Evolutionary conservation across 2,888 invertebrate species (phyloP).

Genomic region (Acleris sparsana): DNA sequence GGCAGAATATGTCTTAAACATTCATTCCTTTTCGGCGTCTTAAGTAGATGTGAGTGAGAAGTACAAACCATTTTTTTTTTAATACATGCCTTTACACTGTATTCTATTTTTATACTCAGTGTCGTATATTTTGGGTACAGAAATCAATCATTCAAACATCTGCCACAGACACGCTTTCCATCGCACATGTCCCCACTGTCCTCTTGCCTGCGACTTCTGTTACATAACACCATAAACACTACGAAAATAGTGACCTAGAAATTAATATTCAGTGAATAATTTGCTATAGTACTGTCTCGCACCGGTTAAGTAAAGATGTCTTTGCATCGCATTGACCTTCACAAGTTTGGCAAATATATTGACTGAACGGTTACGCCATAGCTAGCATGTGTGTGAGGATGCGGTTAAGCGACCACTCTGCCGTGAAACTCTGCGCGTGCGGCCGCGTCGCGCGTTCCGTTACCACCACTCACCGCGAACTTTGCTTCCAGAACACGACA

Average conservation of each 20-base stretch:
- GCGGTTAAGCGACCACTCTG: slow-evolving; percentile 60
- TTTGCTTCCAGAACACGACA: slow-evolving; percentile 85
- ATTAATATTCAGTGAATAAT: slow-evolving; percentile 69
- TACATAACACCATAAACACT: slow-evolving; percentile 55
- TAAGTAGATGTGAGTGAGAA: too few species aligned
- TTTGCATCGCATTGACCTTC: slow-evolving; percentile 79
- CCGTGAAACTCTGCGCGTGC: slow-evolving; percentile 60
- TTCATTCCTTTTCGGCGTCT: too few species aligned
- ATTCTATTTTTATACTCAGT: too few species aligned
- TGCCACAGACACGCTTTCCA: slow-evolving; percentile 8
- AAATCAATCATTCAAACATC: too few species aligned
- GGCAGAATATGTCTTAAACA: too few species aligned
- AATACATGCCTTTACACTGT: too few species aligned
- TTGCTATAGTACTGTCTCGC: slow-evolving; percentile 59
- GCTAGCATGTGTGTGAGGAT: slow-evolving; percentile 60
- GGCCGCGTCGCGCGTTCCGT: slow-evolving; percentile 54
- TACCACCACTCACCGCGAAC: slow-evolving; percentile 44
- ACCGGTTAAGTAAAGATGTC: slow-evolving; percentile 70
- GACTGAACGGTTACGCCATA: slow-evolving; percentile 76
- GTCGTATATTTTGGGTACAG: too few species aligned
- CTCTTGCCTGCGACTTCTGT: slow-evolving; percentile 44
- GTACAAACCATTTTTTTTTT: too few species aligned
- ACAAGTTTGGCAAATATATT: slow-evolving; percentile 79
- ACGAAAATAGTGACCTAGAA: slow-evolving; percentile 66
- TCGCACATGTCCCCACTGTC: background rate